Evolutionary conservation across 2,113 vertebrate species (phyloP).

Genomic region (Micromys minutus): DNA sequence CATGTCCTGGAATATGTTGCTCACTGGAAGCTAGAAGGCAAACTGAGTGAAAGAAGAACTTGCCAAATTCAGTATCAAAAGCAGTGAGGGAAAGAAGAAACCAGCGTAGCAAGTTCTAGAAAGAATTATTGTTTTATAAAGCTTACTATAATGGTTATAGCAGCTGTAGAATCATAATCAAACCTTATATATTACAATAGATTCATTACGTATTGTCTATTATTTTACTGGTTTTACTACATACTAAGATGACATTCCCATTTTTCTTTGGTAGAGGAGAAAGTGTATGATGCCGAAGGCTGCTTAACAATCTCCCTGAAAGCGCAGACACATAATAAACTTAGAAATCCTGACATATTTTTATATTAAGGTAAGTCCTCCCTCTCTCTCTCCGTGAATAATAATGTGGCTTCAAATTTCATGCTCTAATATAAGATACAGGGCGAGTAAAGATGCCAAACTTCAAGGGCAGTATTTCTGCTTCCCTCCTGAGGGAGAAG

Average conservation of each 20-base stretch:
- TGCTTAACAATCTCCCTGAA: neutral
- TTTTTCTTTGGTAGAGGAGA: neutral
- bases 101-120: neutral
- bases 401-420: neutral
- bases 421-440: neutral
- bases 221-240: neutral
- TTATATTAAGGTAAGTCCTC: neutral
- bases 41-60: neutral
- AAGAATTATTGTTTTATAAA: neutral
- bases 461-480: constrained; percentile 26
- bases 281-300: neutral
- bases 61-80: neutral
- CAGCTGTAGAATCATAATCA: neutral
- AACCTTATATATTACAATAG: neutral
- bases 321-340: neutral
- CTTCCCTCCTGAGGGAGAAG: neutral
- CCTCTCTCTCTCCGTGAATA: neutral
- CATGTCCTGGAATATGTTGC: neutral
- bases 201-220: neutral
- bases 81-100: neutral
- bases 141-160: neutral
- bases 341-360: neutral
- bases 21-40: neutral
- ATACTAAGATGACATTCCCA: neutral
- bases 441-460: neutral